phyloP scores from a whole-genome alignment of 2,797 vertebrate genomes.

The Coendou prehensilis region DNA sequence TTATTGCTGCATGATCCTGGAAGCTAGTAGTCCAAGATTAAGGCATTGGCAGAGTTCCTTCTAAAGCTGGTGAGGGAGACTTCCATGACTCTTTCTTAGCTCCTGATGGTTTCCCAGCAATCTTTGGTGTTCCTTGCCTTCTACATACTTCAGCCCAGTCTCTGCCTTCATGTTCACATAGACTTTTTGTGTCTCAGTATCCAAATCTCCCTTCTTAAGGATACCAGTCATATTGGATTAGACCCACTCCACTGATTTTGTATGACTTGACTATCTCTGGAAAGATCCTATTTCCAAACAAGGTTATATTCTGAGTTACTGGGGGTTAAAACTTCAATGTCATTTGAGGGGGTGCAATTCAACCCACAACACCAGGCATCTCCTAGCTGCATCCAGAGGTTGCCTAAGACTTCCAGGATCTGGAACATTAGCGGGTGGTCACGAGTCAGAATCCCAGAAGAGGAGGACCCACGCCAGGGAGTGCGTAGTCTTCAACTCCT shows the following conservation, averaged over 20 bases:
- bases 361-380: neutral
- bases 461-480: neutral
- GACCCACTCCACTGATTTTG: neutral
- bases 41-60: neutral
- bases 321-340: neutral
- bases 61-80: neutral
- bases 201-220: neutral
- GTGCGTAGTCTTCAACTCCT: neutral
- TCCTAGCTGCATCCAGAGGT: neutral
- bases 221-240: neutral
- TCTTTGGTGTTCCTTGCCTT: neutral
- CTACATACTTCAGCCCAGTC: neutral
- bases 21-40: neutral
- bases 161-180: neutral
- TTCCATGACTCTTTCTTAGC: neutral
- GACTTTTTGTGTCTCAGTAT: neutral
- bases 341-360: neutral
- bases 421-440: neutral
- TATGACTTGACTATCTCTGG: slow-evolving; percentile 7
- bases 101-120: neutral
- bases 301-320: slow-evolving; percentile 4
- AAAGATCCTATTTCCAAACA: slow-evolving; percentile 5
- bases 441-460: neutral
- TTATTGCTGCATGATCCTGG: neutral
- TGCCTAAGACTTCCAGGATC: neutral